phyloP scores from a whole-genome alignment of 2,797 vertebrate genomes.

The Oreonectes daqikongensis region DNA sequence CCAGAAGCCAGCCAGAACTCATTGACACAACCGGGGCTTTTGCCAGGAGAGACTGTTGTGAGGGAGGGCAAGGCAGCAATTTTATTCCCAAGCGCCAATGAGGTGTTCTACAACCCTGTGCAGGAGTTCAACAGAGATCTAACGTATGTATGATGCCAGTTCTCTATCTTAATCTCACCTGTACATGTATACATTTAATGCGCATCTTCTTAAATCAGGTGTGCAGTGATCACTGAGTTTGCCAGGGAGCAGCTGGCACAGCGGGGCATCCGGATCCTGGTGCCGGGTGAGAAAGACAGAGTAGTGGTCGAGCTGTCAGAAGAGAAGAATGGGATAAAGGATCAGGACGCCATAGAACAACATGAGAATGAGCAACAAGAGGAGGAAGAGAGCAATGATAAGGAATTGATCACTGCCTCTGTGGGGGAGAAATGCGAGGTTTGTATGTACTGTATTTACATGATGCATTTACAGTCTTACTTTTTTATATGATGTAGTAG shows the following conservation, averaged over 20 bases:
- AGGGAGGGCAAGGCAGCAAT: conserved; percentile 86
- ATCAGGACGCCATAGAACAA: conserved; percentile 27
- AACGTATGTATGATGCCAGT: conserved; percentile 78
- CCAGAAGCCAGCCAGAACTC: conserved; percentile 22
- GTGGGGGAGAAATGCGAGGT: conserved; percentile 77
- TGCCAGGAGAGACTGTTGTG: conserved; percentile 78
- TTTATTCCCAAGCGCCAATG: conserved; percentile 84
- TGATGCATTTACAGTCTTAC: no score
- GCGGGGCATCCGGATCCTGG: conserved; percentile 81
- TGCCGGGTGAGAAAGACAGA: conserved; percentile 82
- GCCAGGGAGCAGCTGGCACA: conserved; percentile 78
- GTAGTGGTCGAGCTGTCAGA: conserved; percentile 78
- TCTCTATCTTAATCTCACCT: not conserved
- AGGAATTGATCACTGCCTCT: conserved; percentile 48
- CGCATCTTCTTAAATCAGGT: conserved; percentile 68
- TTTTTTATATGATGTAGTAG: no score
- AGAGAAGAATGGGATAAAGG: conserved; percentile 57
- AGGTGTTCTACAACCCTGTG: conserved; percentile 95
- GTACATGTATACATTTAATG: not conserved
- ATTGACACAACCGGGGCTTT: conserved; percentile 50
- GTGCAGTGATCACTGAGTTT: conserved; percentile 89
- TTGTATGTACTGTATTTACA: not conserved
- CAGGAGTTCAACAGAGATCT: conserved; percentile 95
- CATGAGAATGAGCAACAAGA: conserved; percentile 59
- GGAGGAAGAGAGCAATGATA: conserved; percentile 60